Conservation (phyloP, 2,113 vertebrate genomes). For the Acanthisitta chloris region DNA sequence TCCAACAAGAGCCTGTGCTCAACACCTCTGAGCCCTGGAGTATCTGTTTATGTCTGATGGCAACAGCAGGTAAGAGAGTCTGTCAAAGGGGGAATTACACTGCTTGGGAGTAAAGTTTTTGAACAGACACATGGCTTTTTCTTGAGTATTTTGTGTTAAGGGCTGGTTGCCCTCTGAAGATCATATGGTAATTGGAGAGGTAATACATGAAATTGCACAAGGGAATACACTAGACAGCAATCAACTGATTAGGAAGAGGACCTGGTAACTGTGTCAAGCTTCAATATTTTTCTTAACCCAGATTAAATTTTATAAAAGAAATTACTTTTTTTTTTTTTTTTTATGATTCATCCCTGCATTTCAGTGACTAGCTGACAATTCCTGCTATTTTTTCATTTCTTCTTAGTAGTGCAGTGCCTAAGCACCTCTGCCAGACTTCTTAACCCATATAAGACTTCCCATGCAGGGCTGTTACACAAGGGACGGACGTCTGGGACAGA, state of each 20-base stretch:
- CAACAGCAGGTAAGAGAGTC: not conserved
- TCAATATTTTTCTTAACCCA: not conserved
- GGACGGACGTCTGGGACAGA: not conserved
- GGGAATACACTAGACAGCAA: not conserved
- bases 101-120: not conserved
- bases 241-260: not conserved
- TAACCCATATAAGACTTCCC: not conserved
- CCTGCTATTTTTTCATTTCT: not conserved
- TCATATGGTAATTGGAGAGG: not conserved
- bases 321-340: not conserved
- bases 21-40: rapidly evolving
- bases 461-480: not conserved
- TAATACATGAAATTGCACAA: not conserved
- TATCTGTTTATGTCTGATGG: not conserved
- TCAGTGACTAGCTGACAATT: not conserved
- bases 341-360: not conserved
- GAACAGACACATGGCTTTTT: not conserved
- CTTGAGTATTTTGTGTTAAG: not conserved
- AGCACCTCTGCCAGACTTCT: not conserved
- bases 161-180: not conserved
- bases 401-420: not conserved
- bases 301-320: not conserved
- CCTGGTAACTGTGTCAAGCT: not conserved
- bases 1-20: not conserved
- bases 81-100: not conserved